These are phyloP conservation scores for Yoshiicerus persimilis DNA, from an alignment of 1,140 invertebrate genomes.

Conservation along the genomic window DNA sequence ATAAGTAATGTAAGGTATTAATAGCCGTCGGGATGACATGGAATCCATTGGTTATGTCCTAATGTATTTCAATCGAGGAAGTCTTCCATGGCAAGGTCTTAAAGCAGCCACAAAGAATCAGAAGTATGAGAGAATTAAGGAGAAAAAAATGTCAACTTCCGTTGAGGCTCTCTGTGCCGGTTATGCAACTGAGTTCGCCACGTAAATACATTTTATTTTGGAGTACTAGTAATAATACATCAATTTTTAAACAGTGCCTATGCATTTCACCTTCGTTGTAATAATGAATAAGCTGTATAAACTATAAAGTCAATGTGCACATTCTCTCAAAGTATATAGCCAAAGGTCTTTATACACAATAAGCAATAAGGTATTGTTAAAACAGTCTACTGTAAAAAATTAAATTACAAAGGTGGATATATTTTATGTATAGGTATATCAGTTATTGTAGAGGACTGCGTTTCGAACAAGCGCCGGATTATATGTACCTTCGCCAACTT, in stretches of 20 bases:
- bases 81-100: conserved; percentile 83
- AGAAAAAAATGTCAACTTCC: conserved; percentile 96
- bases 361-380: too few species aligned
- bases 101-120: conserved; percentile 91
- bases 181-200: conserved; percentile 93
- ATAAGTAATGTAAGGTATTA: not conserved
- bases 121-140: conserved; percentile 96
- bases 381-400: too few species aligned
- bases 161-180: conserved; percentile 89
- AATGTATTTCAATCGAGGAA: conserved; percentile 93
- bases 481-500: conserved; percentile 95
- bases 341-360: too few species aligned
- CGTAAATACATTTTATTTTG: not conserved
- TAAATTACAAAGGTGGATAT: too few species aligned
- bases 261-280: too few species aligned
- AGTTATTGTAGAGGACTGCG: conserved; percentile 92
- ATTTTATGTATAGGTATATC: conserved; percentile 85
- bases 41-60: conserved; percentile 94
- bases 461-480: conserved; percentile 95
- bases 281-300: too few species aligned
- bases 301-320: too few species aligned
- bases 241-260: too few species aligned
- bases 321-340: too few species aligned
- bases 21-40: conserved; percentile 86
- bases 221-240: too few species aligned